Base-by-base conservation (phyloP, 2,797 vertebrate genomes). In the Phrynocephalus forsythii region DNA sequence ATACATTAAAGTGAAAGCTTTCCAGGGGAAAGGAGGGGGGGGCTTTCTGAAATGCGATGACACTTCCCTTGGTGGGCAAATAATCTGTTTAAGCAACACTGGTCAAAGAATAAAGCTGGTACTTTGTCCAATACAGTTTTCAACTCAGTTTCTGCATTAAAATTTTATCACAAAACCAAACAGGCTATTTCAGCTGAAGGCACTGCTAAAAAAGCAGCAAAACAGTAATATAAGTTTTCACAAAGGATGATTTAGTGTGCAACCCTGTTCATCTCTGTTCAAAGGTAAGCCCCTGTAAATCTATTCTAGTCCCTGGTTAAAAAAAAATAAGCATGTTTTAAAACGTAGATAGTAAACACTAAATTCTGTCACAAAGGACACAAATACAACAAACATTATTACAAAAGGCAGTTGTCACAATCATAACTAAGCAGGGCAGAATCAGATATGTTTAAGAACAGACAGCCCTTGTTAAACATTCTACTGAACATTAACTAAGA, bases 371-470 rank as follows among this genome's bases (percentile, higher is more conserved):
- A 95, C 95, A 95, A 95, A 97, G 94, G 97, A 97, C 94, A 94
- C 88, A 94, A 94, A 92, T 90, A 94, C 15, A 20, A 60, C 24
- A 91, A 92, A 92, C 56, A 91, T 6, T 50, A 93, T 91, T 76
- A 90, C 76, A 91, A 94, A 96, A 92, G 95, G 95, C 94, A 97
- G 96, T 94, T 97, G 95, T 93, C 95, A 88, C 15, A 96, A 96
- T 95, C 95, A 95, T 80, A 94, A 96, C 95, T 98, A 97, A 98
- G 95, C 98, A 97, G 95, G 96, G 96, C 94, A 95, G 95, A 95
- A 97, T 88, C 92, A 97, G 96, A 97, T 96, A 96, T 95, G 96
- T 96, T 97, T 97, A 96, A 95, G 96, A 97, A 97, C 96, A 98
- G 98, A 98, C 95, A 97, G 92, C 90, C 94, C 95, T 96, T 96